These are phyloP conservation scores for Pseudorhombus dupliciocellatus DNA, from an alignment of 2,113 vertebrate genomes.

Conservation along the genomic window DNA sequence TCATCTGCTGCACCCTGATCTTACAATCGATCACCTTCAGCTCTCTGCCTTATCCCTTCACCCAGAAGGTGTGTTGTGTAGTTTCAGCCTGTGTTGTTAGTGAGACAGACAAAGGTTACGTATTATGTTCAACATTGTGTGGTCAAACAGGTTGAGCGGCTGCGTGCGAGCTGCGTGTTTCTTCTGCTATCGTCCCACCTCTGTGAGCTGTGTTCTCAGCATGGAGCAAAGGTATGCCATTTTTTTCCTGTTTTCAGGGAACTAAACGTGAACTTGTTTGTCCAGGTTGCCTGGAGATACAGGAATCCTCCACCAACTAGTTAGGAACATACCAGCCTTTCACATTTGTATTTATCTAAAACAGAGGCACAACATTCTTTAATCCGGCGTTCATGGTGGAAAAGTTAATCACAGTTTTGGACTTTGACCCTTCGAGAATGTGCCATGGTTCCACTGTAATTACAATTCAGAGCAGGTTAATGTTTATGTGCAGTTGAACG, in stretches of 20 bases:
- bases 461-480: constrained; percentile 15
- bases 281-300: background rate
- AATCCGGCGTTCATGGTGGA: background rate
- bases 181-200: constrained; percentile 3
- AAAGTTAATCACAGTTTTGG: background rate
- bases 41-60: background rate
- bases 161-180: background rate
- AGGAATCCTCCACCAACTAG: background rate
- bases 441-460: constrained; percentile 19
- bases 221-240: constrained; percentile 16
- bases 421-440: constrained; percentile 35
- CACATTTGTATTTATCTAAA: background rate
- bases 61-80: background rate
- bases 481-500: background rate
- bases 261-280: constrained; percentile 26
- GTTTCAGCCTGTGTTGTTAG: background rate
- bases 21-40: background rate
- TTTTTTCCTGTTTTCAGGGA: background rate
- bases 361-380: background rate
- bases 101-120: background rate
- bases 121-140: constrained; percentile 7
- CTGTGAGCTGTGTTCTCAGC: background rate
- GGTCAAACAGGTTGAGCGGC: constrained; percentile 50
- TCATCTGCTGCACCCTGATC: background rate
- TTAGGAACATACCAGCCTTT: background rate